Evolutionary conservation across 2,888 invertebrate genomes (phyloP).

Genomic region (Drosophila demipolita): DNA sequence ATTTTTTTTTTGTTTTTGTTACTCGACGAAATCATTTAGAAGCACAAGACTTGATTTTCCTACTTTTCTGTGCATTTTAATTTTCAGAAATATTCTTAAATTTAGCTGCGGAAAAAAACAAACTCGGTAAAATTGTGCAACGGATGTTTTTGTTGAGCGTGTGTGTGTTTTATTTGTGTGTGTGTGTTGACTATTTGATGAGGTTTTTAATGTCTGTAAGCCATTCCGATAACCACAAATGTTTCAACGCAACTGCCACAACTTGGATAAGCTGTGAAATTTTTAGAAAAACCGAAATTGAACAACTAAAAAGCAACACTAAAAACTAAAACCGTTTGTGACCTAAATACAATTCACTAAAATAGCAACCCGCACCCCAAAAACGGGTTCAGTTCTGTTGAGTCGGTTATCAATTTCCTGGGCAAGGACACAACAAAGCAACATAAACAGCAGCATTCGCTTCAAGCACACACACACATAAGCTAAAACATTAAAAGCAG

Average conservation of each 20-base stretch:
- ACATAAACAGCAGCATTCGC: slow-evolving; percentile 9
- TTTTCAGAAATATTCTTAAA: slow-evolving; percentile 6
- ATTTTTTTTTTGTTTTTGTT: not conserved
- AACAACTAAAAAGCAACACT: slow-evolving; percentile 21
- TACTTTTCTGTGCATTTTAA: slow-evolving; percentile 12
- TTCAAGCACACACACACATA: slow-evolving; percentile 16
- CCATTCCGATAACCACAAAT: slow-evolving; percentile 21
- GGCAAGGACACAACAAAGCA: slow-evolving; percentile 46
- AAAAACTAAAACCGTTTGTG: slow-evolving; percentile 8
- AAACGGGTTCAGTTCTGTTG: slow-evolving; percentile 19
- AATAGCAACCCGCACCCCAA: slow-evolving; percentile 3
- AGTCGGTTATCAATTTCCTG: slow-evolving; percentile 66
- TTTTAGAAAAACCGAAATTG: slow-evolving; percentile 33
- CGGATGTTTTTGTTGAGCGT: slow-evolving; percentile 4
- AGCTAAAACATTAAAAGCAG: slow-evolving; percentile 55
- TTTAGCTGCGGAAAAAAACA: not conserved
- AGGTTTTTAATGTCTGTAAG: slow-evolving; percentile 13
- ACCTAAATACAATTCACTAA: slow-evolving; percentile 7
- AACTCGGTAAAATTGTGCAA: not conserved
- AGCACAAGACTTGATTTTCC: not conserved
- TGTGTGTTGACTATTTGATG: not conserved
- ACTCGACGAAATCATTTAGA: not conserved
- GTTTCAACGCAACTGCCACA: slow-evolving; percentile 27
- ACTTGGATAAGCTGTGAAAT: slow-evolving; percentile 12
- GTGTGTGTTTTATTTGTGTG: not conserved